phyloP scores from a whole-genome alignment of 1,140 invertebrate genomes.

The Amyelois transitella region DNA sequence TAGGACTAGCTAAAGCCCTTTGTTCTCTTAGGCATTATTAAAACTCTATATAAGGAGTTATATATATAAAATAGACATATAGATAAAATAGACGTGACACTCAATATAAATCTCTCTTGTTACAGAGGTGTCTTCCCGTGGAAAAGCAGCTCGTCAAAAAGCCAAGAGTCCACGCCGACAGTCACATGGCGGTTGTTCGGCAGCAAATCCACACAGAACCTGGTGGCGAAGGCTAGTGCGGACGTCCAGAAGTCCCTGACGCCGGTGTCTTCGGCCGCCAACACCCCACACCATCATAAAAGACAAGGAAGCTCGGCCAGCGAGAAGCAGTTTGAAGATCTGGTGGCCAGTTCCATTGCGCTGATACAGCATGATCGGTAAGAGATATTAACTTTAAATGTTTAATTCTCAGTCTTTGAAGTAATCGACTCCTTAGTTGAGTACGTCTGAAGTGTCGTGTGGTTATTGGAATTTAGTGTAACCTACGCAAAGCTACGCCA shows the following conservation, averaged over 20 bases:
- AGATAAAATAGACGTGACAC: too few species aligned
- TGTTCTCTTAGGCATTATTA: too few species aligned
- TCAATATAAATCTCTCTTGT: conserved; percentile 45
- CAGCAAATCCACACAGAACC: conserved; percentile 52
- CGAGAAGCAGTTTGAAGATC: conserved; percentile 73
- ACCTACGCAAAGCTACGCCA: too few species aligned
- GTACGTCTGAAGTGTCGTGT: neutral
- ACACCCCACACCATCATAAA: conserved; percentile 65
- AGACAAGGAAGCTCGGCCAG: conserved; percentile 67
- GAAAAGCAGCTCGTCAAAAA: conserved; percentile 69
- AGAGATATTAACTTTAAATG: conserved; percentile 12
- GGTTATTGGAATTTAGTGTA: too few species aligned
- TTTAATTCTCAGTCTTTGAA: too few species aligned
- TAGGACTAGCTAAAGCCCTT: too few species aligned
- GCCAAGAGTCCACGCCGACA: conserved; percentile 25
- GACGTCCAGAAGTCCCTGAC: conserved; percentile 49
- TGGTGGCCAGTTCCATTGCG: conserved; percentile 78
- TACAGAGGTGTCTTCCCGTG: conserved; percentile 80
- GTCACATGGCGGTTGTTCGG: conserved; percentile 55
- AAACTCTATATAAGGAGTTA: too few species aligned
- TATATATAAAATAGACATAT: too few species aligned
- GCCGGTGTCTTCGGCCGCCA: conserved; percentile 56
- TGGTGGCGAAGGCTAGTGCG: conserved; percentile 32
- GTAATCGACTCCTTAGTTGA: too few species aligned
- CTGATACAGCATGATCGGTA: conserved; percentile 77